Evolutionary conservation across 2,797 vertebrate species (phyloP).

Genomic region (Rhinogobio ventralis): DNA sequence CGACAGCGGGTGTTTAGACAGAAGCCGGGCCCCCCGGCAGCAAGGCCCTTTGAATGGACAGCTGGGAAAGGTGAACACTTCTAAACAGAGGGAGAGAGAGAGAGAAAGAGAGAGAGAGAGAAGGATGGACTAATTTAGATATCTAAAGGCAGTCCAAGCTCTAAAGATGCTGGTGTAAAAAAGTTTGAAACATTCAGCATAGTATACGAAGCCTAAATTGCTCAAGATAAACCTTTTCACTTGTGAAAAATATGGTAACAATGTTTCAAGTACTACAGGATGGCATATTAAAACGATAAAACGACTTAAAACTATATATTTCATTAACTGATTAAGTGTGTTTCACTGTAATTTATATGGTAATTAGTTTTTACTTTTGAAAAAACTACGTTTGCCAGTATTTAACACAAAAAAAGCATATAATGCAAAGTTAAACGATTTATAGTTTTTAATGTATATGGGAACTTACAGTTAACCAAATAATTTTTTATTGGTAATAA

Average conservation of each 20-base stretch:
- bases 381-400: not conserved
- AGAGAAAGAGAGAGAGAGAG: not conserved
- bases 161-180: not conserved
- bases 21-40: constrained; percentile 55
- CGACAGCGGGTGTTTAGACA: constrained; percentile 63
- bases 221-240: not conserved
- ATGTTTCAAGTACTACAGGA: not conserved
- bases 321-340: not conserved
- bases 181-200: not conserved
- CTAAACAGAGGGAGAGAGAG: constrained; percentile 11
- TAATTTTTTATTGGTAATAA: too few relatives aligned
- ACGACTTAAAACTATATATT: too few relatives aligned
- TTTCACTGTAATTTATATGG: not conserved
- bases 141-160: not conserved
- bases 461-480: not conserved
- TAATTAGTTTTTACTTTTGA: not conserved
- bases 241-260: too few relatives aligned
- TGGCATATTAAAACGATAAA: too few relatives aligned
- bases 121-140: constrained; percentile 18
- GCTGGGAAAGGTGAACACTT: constrained; percentile 50
- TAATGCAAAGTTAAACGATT: not conserved
- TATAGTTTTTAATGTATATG: not conserved
- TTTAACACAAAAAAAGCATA: not conserved
- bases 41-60: constrained; percentile 60
- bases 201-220: not conserved